phyloP scores from a whole-genome alignment of 1,140 invertebrate species.

The Drosophila simulans region DNA sequence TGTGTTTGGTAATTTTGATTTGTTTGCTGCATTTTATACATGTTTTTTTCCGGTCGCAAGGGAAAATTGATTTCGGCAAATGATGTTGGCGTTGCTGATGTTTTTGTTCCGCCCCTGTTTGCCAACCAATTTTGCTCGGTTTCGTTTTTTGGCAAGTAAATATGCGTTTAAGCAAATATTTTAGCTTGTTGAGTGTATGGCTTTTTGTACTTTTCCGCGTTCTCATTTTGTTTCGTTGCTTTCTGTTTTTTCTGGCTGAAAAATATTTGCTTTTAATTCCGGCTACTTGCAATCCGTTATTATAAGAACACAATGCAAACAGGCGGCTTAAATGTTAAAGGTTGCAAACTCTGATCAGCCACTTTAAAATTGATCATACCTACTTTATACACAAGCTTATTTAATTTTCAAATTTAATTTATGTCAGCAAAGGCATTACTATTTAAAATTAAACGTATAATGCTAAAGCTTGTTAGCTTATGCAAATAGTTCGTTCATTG shows the following conservation, averaged over 20 bases:
- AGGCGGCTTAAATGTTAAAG: neutral
- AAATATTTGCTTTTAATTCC: constrained; percentile 79
- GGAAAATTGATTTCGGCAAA: constrained; percentile 71
- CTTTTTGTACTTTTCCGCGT: constrained; percentile 33
- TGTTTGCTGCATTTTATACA: constrained; percentile 66
- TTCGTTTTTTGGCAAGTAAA: constrained; percentile 70
- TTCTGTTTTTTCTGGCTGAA: constrained; percentile 30
- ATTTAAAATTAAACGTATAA: neutral
- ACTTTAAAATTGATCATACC: neutral
- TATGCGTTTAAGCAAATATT: constrained; percentile 78
- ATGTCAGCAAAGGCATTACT: neutral
- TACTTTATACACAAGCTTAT: neutral
- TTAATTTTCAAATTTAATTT: neutral
- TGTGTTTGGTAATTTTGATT: constrained; percentile 77
- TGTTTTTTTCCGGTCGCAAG: constrained; percentile 20
- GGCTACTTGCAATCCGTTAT: constrained; percentile 57
- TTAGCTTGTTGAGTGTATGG: constrained; percentile 56
- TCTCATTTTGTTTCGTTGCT: constrained; percentile 20
- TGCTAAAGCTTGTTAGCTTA: constrained; percentile 11
- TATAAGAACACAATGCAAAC: constrained; percentile 55
- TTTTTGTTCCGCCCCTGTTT: constrained; percentile 61
- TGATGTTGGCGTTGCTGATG: constrained; percentile 37
- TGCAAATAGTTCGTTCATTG: constrained; percentile 21
- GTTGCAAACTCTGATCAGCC: neutral
- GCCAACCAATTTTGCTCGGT: constrained; percentile 69